phyloP scores from a whole-genome alignment of 2,888 invertebrate species.

The Biston betularia region DNA sequence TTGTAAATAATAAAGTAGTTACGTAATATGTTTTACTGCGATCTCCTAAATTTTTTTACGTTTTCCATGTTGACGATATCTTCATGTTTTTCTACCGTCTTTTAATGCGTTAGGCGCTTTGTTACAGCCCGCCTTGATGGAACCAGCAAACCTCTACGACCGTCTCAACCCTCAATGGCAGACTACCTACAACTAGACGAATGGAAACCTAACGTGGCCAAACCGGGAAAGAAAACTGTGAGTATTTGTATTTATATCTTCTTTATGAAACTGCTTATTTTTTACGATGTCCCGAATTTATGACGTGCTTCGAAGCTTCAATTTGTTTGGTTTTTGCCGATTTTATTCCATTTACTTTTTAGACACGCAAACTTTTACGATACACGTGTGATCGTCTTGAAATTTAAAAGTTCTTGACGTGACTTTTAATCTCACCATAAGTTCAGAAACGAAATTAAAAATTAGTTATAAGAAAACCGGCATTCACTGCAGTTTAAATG shows the following conservation, averaged over 20 bases:
- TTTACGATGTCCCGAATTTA: neutral
- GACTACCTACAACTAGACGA: conserved; percentile 96
- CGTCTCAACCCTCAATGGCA: conserved; percentile 92
- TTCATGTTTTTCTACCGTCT: neutral
- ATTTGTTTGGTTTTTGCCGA: neutral
- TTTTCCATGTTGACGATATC: neutral
- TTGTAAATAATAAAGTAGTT: neutral
- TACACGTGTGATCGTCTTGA: neutral
- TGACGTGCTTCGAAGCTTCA: neutral
- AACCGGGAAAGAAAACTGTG: conserved; percentile 96
- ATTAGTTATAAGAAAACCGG: no score
- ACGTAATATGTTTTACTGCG: neutral
- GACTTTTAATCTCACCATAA: conserved; percentile 5
- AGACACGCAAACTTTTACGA: conserved; percentile 1
- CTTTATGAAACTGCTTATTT: neutral
- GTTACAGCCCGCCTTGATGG: conserved; percentile 97
- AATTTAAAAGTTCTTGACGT: neutral
- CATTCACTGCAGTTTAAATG: neutral
- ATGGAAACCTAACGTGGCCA: conserved; percentile 87
- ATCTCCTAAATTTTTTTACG: neutral
- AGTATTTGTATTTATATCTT: conserved; percentile 74
- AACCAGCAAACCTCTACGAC: conserved; percentile 90
- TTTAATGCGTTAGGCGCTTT: conserved; percentile 56
- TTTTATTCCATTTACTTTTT: conserved; percentile 8
- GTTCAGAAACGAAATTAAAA: neutral